phyloP scores from a whole-genome alignment of 2,113 vertebrate genomes.

The Astur gentilis region DNA sequence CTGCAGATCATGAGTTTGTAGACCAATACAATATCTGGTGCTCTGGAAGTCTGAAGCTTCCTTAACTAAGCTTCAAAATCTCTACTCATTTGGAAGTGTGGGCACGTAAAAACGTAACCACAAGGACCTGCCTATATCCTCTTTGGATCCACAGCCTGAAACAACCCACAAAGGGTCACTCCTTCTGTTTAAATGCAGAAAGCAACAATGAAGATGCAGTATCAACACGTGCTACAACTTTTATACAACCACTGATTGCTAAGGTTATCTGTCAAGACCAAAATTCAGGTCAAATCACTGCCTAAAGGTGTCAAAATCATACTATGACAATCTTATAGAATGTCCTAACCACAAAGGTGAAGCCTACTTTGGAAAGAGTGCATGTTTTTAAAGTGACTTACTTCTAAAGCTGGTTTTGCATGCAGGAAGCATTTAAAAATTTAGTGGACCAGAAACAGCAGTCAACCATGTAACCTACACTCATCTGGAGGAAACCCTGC shows the following conservation, averaged over 20 bases:
- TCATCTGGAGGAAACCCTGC: background rate
- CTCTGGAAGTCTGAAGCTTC: background rate
- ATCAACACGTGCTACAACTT: background rate
- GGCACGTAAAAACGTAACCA: background rate
- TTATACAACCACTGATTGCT: background rate
- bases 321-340: background rate
- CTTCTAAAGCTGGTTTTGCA: background rate
- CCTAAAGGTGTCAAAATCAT: background rate
- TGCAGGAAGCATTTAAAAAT: background rate
- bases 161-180: background rate
- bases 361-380: background rate
- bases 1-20: background rate
- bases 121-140: background rate
- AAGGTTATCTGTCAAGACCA: background rate
- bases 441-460: background rate
- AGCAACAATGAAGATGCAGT: background rate
- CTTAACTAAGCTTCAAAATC: background rate
- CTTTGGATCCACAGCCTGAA: background rate
- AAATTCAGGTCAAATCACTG: background rate
- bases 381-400: background rate
- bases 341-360: background rate
- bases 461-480: background rate
- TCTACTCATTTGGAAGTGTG: background rate
- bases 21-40: background rate
- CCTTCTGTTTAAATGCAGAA: background rate